Percentiles rank a stretch among this genome's conserved stretches.
phyloP scores from a whole-genome alignment of 2,888 invertebrate genomes.

The Drosophila nigricruria region DNA sequence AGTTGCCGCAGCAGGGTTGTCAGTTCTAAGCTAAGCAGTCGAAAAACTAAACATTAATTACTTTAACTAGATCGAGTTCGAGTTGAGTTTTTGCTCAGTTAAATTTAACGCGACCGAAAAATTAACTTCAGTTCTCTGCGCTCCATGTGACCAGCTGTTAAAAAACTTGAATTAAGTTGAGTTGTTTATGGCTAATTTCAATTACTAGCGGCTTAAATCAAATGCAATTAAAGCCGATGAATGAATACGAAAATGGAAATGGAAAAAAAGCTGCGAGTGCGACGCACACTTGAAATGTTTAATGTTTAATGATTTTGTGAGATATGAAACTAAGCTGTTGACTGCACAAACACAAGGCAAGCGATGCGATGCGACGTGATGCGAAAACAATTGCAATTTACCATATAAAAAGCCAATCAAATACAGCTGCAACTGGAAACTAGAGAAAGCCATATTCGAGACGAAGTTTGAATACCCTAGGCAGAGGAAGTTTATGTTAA shows the following conservation, averaged over 20 bases:
- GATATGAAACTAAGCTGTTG: conserved; percentile 40
- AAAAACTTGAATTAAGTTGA: conserved; percentile 9
- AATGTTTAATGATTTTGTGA: conserved; percentile 25
- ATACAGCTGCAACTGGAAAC: background rate
- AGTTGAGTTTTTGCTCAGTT: background rate
- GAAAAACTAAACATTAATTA: background rate
- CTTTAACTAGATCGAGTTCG: background rate
- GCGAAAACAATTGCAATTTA: conserved; percentile 48
- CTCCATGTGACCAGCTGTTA: conserved; percentile 18
- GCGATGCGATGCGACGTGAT: no score
- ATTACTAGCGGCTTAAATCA: conserved; percentile 42
- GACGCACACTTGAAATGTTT: background rate
- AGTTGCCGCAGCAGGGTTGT: conserved; percentile 2
- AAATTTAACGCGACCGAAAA: background rate
- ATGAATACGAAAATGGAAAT: conserved; percentile 29
- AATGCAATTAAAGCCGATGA: conserved; percentile 57
- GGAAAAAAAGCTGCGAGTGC: conserved; percentile 5
- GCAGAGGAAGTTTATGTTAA: background rate
- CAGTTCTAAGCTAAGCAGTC: background rate
- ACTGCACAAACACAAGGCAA: conserved; percentile 37
- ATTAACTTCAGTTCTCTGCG: background rate
- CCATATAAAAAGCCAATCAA: conserved; percentile 24
- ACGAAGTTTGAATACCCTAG: background rate
- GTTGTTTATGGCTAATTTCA: conserved; percentile 37
- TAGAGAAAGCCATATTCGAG: background rate